Evolutionary conservation across 2,113 vertebrate species (phyloP).

Genomic region (Pipa parva): DNA sequence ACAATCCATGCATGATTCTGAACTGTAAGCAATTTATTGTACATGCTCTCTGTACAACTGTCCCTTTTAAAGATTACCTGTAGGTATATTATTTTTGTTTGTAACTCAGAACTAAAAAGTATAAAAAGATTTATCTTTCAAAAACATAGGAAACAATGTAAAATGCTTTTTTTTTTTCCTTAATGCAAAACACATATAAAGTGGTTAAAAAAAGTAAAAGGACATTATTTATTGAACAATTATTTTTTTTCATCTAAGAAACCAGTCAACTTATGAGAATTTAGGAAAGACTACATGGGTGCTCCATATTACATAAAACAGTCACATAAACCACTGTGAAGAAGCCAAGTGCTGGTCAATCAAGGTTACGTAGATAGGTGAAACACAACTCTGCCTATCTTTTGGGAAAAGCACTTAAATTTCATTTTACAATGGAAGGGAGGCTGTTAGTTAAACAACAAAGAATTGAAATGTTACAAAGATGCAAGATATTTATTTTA

Average conservation of each 20-base stretch:
- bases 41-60: conserved; percentile 61
- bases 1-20: conserved; percentile 59
- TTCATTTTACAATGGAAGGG: conserved; percentile 63
- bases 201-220: conserved; percentile 69
- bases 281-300: conserved; percentile 60
- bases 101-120: conserved; percentile 74
- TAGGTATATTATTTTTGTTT: conserved; percentile 63
- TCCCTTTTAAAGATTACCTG: conserved; percentile 78
- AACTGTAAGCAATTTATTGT: conserved; percentile 57
- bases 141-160: conserved; percentile 76
- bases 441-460: conserved; percentile 68
- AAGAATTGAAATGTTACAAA: conserved; percentile 60
- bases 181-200: conserved; percentile 63
- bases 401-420: conserved; percentile 71
- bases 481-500: conserved; percentile 61
- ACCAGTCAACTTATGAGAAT: conserved; percentile 57
- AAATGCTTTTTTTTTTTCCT: conserved; percentile 58
- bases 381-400: conserved; percentile 58
- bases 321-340: conserved; percentile 57
- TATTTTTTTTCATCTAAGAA: conserved; percentile 59
- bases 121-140: conserved; percentile 74
- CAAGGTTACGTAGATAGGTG: conserved; percentile 55
- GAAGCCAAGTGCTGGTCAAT: conserved; percentile 65
- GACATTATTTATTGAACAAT: conserved; percentile 59
- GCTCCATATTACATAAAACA: conserved; percentile 62